phyloP scores from a whole-genome alignment of 2,888 invertebrate species.

The Parelbella ahira region DNA sequence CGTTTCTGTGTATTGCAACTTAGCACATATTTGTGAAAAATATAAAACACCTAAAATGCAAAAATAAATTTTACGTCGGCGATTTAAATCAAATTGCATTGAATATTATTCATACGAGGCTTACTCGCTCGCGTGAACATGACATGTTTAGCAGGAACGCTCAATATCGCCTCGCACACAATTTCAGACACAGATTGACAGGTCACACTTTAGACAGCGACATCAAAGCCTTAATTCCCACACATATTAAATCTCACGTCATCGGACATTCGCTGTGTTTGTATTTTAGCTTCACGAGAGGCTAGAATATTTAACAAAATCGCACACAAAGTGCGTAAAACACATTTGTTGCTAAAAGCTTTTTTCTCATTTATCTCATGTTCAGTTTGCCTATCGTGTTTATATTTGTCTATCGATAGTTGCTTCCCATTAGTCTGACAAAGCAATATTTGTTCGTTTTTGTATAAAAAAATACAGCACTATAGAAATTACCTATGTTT shows the following conservation, averaged over 20 bases:
- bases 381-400: slow-evolving; percentile 10
- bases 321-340: not conserved
- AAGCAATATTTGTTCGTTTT: not conserved
- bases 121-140: slow-evolving; percentile 29
- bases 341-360: slow-evolving; percentile 7
- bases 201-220: slow-evolving; percentile 8
- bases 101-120: slow-evolving; percentile 33
- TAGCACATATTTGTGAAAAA: slow-evolving; percentile 10
- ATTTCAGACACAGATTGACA: slow-evolving; percentile 23
- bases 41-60: slow-evolving; percentile 16
- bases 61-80: slow-evolving; percentile 12
- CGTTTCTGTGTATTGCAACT: too few species aligned
- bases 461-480: too few species aligned
- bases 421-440: slow-evolving; percentile 1
- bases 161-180: slow-evolving; percentile 18
- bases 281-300: not conserved
- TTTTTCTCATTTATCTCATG: slow-evolving; percentile 4
- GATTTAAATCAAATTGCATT: slow-evolving; percentile 26
- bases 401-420: slow-evolving; percentile 6
- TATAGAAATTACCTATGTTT: too few species aligned
- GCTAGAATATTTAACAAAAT: not conserved
- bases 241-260: slow-evolving; percentile 3
- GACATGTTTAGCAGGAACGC: slow-evolving; percentile 28
- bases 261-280: slow-evolving; percentile 2
- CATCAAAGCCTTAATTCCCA: slow-evolving; percentile 10